Percentiles rank a stretch among this genome's conserved stretches.
These are phyloP conservation scores for Heliornis fulica DNA, from an alignment of 2,113 vertebrate species.

Conservation along the genomic window DNA sequence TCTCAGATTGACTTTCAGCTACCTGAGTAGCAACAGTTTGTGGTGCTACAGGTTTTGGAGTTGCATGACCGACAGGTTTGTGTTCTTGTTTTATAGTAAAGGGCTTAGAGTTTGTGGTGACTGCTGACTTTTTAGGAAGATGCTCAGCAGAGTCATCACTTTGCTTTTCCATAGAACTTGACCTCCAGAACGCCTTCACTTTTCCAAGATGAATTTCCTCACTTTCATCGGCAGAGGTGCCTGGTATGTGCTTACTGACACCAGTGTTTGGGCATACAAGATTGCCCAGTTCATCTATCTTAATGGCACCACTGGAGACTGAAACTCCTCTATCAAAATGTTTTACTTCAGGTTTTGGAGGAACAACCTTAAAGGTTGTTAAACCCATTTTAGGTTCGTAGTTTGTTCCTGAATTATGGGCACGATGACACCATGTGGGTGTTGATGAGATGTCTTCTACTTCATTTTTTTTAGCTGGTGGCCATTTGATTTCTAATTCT, in stretches of 20 bases:
- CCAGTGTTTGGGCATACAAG: constrained; percentile 71
- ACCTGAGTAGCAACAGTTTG: background rate
- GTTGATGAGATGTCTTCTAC: background rate
- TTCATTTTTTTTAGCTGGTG: background rate
- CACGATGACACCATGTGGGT: constrained; percentile 33
- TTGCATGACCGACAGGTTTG: background rate
- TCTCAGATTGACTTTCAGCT: background rate
- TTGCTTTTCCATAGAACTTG: constrained; percentile 69
- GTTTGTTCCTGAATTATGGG: constrained; percentile 68
- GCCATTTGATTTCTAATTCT: background rate
- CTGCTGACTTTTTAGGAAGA: constrained; percentile 4
- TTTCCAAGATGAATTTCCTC: constrained; percentile 72
- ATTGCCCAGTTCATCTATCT: constrained; percentile 93
- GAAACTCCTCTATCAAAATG: constrained; percentile 68
- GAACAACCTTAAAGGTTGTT: constrained; percentile 92
- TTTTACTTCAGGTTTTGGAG: constrained; percentile 79
- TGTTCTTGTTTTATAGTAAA: constrained; percentile 13
- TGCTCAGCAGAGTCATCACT: constrained; percentile 17
- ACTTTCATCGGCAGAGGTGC: constrained; percentile 9
- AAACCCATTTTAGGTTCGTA: constrained; percentile 82
- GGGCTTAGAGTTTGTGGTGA: background rate
- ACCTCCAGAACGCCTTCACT: constrained; percentile 87
- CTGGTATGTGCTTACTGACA: constrained; percentile 14
- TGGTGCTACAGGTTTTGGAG: background rate
- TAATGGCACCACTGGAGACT: constrained; percentile 82